These are phyloP conservation scores for Sturmia bella DNA, from an alignment of 2,888 invertebrate species.

Conservation along the genomic window DNA sequence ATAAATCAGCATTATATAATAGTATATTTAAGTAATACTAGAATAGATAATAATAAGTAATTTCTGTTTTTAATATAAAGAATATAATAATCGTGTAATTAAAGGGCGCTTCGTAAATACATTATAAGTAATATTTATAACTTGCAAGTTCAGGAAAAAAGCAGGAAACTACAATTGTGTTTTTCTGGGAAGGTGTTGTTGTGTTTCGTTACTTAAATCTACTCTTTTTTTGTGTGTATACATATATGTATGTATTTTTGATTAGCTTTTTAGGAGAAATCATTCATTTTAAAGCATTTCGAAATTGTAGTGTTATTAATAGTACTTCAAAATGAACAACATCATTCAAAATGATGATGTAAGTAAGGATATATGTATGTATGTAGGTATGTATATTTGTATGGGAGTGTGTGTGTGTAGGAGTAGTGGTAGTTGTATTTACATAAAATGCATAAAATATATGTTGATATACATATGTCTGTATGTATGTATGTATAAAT, in stretches of 20 bases:
- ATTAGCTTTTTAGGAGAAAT: constrained; percentile 48
- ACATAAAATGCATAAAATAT: constrained; percentile 67
- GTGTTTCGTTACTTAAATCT: constrained; percentile 31
- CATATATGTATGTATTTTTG: too few species aligned
- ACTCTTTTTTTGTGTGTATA: not conserved
- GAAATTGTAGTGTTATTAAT: not conserved
- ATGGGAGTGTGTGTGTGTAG: constrained; percentile 13
- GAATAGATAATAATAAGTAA: constrained; percentile 54
- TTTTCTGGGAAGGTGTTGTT: constrained; percentile 4
- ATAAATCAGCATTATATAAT: constrained; percentile 51
- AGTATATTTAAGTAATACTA: constrained; percentile 52
- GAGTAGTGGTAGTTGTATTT: constrained; percentile 58
- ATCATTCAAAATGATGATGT: constrained; percentile 41
- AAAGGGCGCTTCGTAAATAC: constrained; percentile 51
- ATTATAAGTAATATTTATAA: constrained; percentile 31
- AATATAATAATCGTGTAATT: constrained; percentile 57
- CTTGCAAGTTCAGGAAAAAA: constrained; percentile 58
- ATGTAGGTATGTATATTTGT: constrained; percentile 22
- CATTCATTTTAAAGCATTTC: constrained; percentile 39
- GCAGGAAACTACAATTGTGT: constrained; percentile 47
- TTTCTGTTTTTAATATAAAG: constrained; percentile 49
- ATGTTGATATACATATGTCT: constrained; percentile 28
- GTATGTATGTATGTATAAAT: constrained; percentile 43
- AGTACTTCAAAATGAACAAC: constrained; percentile 30
- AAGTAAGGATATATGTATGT: constrained; percentile 24